Conservation (phyloP, 2,888 invertebrate genomes). For the Mythimna ferrago region DNA sequence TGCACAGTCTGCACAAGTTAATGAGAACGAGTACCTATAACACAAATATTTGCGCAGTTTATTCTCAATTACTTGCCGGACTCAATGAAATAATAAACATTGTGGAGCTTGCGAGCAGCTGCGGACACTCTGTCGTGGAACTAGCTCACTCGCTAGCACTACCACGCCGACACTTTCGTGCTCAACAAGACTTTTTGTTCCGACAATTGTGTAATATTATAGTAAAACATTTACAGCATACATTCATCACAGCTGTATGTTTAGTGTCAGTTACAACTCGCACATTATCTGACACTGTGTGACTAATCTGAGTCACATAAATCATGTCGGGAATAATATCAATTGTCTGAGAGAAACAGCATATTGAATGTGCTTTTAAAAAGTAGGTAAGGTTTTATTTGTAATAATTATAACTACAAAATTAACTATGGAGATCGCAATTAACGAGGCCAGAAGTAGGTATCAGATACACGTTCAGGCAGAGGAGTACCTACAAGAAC, state of each 20-base stretch:
- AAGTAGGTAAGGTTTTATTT: too few relatives aligned
- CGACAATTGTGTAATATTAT: not conserved
- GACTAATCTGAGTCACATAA: slow-evolving; percentile 10
- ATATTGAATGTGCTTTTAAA: not conserved
- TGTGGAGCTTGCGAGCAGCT: slow-evolving; percentile 29
- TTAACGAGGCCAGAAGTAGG: too few relatives aligned
- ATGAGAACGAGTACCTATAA: slow-evolving; percentile 7
- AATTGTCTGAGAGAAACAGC: not conserved
- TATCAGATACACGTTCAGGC: too few relatives aligned
- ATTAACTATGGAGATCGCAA: too few relatives aligned
- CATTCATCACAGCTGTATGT: slow-evolving; percentile 1
- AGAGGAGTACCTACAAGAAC: too few relatives aligned
- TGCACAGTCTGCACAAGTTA: slow-evolving; percentile 1
- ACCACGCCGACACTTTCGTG: not conserved
- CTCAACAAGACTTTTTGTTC: slow-evolving; percentile 17
- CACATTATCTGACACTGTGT: slow-evolving; percentile 4
- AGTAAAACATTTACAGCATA: not conserved
- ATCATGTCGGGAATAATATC: slow-evolving; percentile 1
- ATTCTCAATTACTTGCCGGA: slow-evolving; percentile 17
- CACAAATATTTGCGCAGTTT: slow-evolving; percentile 12
- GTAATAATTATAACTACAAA: too few relatives aligned
- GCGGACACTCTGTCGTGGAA: slow-evolving; percentile 14
- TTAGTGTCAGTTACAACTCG: slow-evolving; percentile 7
- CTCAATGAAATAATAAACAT: slow-evolving; percentile 47
- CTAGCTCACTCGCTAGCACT: not conserved